phyloP scores from a whole-genome alignment of 2,888 invertebrate genomes.

The Timema podura region DNA sequence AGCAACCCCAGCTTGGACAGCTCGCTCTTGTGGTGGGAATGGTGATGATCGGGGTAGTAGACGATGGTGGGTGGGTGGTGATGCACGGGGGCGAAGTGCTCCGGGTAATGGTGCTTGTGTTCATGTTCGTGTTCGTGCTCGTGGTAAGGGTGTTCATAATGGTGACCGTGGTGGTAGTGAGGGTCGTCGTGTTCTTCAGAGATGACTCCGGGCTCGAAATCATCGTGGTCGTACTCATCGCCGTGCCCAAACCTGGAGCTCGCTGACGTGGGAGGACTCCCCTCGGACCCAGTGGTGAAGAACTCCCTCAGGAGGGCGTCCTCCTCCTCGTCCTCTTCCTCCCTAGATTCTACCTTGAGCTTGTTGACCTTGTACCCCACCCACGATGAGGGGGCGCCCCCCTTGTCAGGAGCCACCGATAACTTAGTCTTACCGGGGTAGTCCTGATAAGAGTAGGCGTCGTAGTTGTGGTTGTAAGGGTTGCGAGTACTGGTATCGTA shows the following conservation, averaged over 20 bases:
- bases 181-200: conserved; percentile 4
- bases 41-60: conserved; percentile 5
- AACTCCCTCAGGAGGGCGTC: no score
- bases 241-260: background rate
- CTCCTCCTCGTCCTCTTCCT: background rate
- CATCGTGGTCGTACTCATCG: background rate
- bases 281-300: no score
- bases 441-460: no score
- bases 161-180: conserved; percentile 16
- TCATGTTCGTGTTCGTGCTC: background rate
- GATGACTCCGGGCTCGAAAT: background rate
- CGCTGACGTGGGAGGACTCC: no score
- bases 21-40: conserved; percentile 16
- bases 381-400: no score
- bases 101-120: no score
- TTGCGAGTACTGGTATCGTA: no score
- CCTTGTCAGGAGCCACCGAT: no score
- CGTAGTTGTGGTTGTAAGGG: no score
- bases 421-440: no score
- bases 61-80: conserved; percentile 17
- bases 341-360: conserved; percentile 10
- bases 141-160: conserved; percentile 9
- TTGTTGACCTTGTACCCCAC: background rate
- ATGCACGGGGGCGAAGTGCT: background rate
- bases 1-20: conserved; percentile 25